Percentiles rank a stretch among this genome's conserved stretches.
Evolutionary conservation across 2,888 invertebrate genomes (phyloP).

Genomic region (Ornithoptera priamus): DNA sequence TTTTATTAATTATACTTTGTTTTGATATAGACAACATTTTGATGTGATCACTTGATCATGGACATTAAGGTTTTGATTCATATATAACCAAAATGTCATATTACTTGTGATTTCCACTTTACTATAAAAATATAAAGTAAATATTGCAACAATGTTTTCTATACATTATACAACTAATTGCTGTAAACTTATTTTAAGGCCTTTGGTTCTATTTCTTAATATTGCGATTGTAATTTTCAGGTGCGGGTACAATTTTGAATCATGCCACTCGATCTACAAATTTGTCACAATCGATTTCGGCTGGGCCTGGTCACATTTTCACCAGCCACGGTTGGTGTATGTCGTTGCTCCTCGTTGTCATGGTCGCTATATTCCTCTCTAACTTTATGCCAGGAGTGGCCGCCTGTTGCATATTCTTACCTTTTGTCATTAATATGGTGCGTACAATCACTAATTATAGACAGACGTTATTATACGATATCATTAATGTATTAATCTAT

Average conservation of each 20-base stretch:
- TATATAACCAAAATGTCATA: no score
- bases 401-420: constrained; percentile 44
- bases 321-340: constrained; percentile 36
- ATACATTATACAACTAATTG: no score
- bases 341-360: constrained; percentile 42
- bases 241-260: constrained; percentile 39
- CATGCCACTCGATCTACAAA: constrained; percentile 31
- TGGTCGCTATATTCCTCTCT: constrained; percentile 41
- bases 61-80: no score
- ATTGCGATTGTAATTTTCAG: constrained; percentile 8
- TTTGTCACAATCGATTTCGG: constrained; percentile 31
- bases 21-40: no score
- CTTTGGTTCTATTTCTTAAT: no score
- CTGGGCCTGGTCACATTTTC: constrained; percentile 35
- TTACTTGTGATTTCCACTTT: no score
- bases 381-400: constrained; percentile 51
- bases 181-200: no score
- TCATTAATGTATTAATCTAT: background rate
- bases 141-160: no score
- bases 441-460: constrained; percentile 11
- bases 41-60: no score
- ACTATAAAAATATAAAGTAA: no score
- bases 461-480: background rate
- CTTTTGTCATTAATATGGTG: constrained; percentile 53
- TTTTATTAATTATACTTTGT: no score